Base-by-base conservation (phyloP, 2,113 vertebrate genomes). In the Stigmatopora argus region DNA sequence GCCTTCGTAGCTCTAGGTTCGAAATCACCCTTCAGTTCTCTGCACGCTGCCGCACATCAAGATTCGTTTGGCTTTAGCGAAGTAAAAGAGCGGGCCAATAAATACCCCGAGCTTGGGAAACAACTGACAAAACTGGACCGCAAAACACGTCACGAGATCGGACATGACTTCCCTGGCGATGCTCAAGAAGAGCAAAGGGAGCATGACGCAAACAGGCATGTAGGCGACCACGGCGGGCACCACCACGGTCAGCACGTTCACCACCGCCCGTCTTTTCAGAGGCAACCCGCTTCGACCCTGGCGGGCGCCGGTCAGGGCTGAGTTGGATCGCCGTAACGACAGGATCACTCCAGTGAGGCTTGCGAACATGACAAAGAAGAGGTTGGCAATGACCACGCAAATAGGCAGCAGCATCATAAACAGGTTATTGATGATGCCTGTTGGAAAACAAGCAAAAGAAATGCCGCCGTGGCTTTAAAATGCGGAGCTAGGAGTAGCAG, bases 61-160 rank as follows among this genome's bases (percentile, higher is more conserved):
- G 12, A 79, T 46, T 73, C 82, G 69, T 68, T 15, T 82, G 12
- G 70, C 63, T 53, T 74, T 84, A 8, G 81, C 73, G 9, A 85
- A 59, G 66, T 85, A 90, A 66, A 90, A 88, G 17, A 84, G 26
- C 1, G 85, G 86, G 1, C 81, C 86, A 1, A 88, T 85, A 57
- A 83, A 71, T 1, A 84, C 55, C 2, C 86, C 87, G 1, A 84
- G 62, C 19, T 21, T 67, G 0, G 85, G 86, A 35, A 83, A 73
- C 0, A 79, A 31, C 3, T n/a, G 0, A 6, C 11, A 47, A 3
- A 58, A 3, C 6, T 81, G 45, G 0, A 66, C 58, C 2, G 71
- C 1, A 0, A 17, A 0, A 41, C 78, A 74, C 5, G 60, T 0
- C 1, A 0, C 0, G 0, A 0, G 0, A 0, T 1, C 0, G 0